Conservation (phyloP, 2,797 vertebrate genomes). For the Coccyzus lansbergi region DNA sequence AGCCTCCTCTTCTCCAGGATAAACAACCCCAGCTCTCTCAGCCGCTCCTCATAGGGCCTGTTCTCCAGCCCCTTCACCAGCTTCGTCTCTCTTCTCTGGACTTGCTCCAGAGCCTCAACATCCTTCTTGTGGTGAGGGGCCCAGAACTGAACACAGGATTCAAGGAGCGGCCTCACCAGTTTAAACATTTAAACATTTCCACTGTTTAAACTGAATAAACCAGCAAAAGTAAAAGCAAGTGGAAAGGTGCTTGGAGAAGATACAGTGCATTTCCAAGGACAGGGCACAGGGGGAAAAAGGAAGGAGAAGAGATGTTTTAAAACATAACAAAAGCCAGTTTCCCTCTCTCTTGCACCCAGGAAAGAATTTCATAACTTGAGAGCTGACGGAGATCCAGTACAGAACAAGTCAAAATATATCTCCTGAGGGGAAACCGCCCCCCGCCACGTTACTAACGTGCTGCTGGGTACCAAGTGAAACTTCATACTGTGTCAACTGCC, state of each 20-base stretch:
- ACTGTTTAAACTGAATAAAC: neutral
- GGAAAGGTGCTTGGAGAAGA: neutral
- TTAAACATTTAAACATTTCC: too few species aligned
- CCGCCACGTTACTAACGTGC: neutral
- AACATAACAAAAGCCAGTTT: neutral
- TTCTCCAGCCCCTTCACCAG: too few species aligned
- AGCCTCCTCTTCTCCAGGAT: too few species aligned
- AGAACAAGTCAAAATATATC: neutral
- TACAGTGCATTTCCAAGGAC: neutral
- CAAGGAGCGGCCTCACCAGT: too few species aligned
- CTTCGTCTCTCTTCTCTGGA: too few species aligned
- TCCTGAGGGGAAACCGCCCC: neutral
- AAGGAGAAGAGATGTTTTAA: neutral
- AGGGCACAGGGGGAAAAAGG: neutral
- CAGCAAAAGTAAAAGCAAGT: neutral
- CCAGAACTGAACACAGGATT: too few species aligned
- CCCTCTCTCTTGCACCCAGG: neutral
- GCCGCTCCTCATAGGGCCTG: too few species aligned
- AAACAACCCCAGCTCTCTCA: too few species aligned
- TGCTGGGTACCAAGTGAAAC: neutral
- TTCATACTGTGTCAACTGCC: neutral
- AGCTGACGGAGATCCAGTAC: neutral
- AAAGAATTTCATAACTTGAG: neutral
- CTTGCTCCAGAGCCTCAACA: too few species aligned
- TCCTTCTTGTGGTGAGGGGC: too few species aligned